These are phyloP conservation scores for Gavialis gangeticus DNA, from an alignment of 2,113 vertebrate genomes.

Conservation along the genomic window DNA sequence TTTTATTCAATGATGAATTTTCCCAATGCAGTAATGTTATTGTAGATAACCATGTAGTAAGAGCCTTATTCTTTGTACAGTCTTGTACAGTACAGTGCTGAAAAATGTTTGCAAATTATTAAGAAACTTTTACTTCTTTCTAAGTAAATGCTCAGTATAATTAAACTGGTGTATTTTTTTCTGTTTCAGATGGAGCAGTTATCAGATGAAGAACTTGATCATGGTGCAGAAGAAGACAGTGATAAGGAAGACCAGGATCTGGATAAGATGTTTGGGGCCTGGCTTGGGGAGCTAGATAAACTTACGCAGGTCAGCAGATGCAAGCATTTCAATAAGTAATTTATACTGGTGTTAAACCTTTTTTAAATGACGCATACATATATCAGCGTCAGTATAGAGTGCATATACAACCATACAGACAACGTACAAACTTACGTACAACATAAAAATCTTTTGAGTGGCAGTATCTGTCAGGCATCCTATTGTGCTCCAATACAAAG, in stretches of 20 bases:
- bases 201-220: constrained; percentile 97
- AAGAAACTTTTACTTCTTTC: neutral
- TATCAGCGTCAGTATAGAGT: neutral
- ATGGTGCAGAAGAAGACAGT: constrained; percentile 97
- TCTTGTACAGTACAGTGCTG: neutral
- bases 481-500: neutral
- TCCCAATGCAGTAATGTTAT: neutral
- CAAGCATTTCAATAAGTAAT: neutral
- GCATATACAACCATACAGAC: neutral
- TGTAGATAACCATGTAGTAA: neutral
- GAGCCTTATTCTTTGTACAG: neutral
- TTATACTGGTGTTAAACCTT: neutral
- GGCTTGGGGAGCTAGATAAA: constrained; percentile 97
- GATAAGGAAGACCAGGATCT: constrained; percentile 99
- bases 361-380: neutral
- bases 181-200: constrained; percentile 93
- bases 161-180: neutral
- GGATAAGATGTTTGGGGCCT: constrained; percentile 99
- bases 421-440: neutral
- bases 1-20: neutral
- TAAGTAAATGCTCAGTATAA: neutral
- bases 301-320: constrained; percentile 88
- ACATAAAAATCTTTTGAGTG: neutral
- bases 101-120: neutral
- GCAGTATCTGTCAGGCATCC: neutral